phyloP scores from a whole-genome alignment of 2,888 invertebrate species.

The Nezara viridula region DNA sequence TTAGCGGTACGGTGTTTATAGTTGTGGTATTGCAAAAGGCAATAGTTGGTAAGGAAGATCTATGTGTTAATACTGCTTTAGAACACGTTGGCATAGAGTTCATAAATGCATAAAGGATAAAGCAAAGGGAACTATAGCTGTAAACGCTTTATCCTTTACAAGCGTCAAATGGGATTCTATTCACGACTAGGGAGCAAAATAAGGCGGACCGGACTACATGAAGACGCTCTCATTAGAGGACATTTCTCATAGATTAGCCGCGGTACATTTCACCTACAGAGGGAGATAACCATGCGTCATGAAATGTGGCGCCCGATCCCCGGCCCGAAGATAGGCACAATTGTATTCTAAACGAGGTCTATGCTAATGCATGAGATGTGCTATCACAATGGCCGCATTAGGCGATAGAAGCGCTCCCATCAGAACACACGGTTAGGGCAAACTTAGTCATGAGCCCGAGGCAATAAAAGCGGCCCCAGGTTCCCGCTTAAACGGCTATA shows the following conservation, averaged over 20 bases:
- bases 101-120: background rate
- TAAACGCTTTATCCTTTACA: background rate
- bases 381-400: conserved; percentile 36
- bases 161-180: background rate
- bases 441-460: conserved; percentile 17
- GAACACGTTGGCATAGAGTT: background rate
- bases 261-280: conserved; percentile 1
- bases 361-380: conserved; percentile 43
- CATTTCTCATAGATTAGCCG: background rate
- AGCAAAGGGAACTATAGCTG: background rate
- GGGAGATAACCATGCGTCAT: conserved; percentile 2
- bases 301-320: background rate
- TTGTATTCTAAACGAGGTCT: conserved; percentile 44
- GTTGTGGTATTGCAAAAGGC: no score
- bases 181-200: background rate
- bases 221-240: background rate
- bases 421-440: conserved; percentile 21
- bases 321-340: conserved; percentile 5
- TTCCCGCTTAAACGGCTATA: background rate
- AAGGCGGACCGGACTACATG: background rate
- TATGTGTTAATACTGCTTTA: background rate
- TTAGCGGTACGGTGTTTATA: no score
- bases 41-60: background rate
- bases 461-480: conserved; percentile 39
- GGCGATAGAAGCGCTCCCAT: conserved; percentile 1